These are phyloP conservation scores for Drosophila mayri DNA, from an alignment of 1,140 invertebrate genomes.

Conservation along the genomic window DNA sequence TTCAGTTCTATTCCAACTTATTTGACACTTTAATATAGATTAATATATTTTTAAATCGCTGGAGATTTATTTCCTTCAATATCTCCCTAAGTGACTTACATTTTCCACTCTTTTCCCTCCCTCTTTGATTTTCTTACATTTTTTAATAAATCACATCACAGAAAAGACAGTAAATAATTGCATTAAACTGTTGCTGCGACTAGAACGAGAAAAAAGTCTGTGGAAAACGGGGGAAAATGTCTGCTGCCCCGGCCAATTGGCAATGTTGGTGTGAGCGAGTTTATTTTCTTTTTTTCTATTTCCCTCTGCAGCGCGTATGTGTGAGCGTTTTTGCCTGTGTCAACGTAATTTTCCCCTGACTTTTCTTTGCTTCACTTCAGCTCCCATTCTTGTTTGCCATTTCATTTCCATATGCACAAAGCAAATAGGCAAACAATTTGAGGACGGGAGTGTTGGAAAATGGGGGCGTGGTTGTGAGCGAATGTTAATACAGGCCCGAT, in stretches of 20 bases:
- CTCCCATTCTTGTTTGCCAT: slow-evolving; percentile 67
- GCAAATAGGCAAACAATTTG: slow-evolving; percentile 77
- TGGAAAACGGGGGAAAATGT: slow-evolving; percentile 6
- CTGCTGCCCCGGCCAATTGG: slow-evolving; percentile 34
- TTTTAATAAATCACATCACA: slow-evolving; percentile 4
- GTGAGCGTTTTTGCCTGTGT: slow-evolving; percentile 53
- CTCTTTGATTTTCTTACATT: neutral
- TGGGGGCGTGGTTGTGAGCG: slow-evolving; percentile 18
- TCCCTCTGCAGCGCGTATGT: slow-evolving; percentile 37
- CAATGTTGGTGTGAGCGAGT: slow-evolving; percentile 6
- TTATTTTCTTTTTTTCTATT: slow-evolving; percentile 18
- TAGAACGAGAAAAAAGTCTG: neutral
- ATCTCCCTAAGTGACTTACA: slow-evolving; percentile 1
- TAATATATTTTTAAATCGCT: neutral
- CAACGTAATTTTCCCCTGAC: slow-evolving; percentile 75
- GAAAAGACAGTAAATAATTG: slow-evolving; percentile 40
- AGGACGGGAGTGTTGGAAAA: slow-evolving; percentile 1
- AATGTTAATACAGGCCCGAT: slow-evolving; percentile 44
- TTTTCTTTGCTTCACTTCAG: slow-evolving; percentile 56
- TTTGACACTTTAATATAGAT: neutral
- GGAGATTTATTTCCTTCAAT: neutral
- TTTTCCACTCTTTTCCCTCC: neutral
- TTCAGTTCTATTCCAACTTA: neutral
- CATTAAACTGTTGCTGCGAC: slow-evolving; percentile 46
- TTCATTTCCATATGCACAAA: slow-evolving; percentile 80